Base-by-base conservation (phyloP, 92 coral and sea anemone species). In the Epizoanthus stellaris region DNA sequence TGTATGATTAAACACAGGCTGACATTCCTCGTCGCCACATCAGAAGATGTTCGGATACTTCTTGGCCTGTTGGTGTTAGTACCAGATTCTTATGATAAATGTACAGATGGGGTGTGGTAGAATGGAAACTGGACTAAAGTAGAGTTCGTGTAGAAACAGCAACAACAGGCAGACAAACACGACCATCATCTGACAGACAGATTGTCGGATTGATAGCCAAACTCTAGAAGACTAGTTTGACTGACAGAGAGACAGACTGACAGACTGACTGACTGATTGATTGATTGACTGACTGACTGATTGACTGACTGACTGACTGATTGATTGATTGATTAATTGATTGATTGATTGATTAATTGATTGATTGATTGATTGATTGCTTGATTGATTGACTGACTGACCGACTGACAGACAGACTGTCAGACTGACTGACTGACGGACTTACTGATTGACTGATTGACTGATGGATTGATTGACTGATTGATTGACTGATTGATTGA, bases 11-110 rank as follows among this genome's bases (percentile, higher is more conserved):
- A 57, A 59, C 82, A 13, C 60, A 76, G 82, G 82, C 43, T 34
- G 36, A 15, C 19, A 58, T 60, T 76, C 82, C 63, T 57, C 49
- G 45, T 17, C 60, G 58, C 38, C 43, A 16, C 30, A 39, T 15
- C 68, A 76, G 82, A 17, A 20, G 57, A 40, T 56, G 16, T n/a
- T 58, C 82, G 16, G 42, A 19, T 53, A 76, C 36, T 30, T 30
- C 82, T 36, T 58, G 54, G 1, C 69, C 82, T 39, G 82, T 39
- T 59, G 80, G 36, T 75, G 82, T 76, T 76, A 76, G 82, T 76
- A 76, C n/a, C 60, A 3, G 34, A 34, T 13, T 66, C 34, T 66
- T 8, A 5, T 66, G 14, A 13, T 11, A 66, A 66, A 66, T 66
- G 3, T n/a, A 7, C 30, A 15, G 23, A 2, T 5, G 47, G 1